Evolutionary conservation across 1,140 invertebrate genomes (phyloP), one percentile per base, ranked within the genome.

Genomic region (Drosophila sulfurigaster): DNA sequence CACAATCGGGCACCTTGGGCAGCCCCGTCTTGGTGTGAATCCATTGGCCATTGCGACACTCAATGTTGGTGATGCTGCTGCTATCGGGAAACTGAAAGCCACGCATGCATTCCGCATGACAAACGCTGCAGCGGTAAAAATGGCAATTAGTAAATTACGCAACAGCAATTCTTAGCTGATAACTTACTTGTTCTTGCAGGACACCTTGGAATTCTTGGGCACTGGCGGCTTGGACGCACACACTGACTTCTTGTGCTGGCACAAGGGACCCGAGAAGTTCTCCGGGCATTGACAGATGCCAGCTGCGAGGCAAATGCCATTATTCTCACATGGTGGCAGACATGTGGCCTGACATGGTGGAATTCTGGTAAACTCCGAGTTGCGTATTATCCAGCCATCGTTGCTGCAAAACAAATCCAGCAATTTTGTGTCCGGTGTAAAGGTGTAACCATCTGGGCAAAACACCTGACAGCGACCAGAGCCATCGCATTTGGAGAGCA

Each of bases 311-410:
- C 97, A 98, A 11, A 96, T 95, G 0, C 97, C 97, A 54, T 95
- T 96, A 92, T 98, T 97, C 81, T 95, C 93, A 91, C 97, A 98
- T 1, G 94, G 92, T 0, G 96, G 95, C 11, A 95, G 81, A 88
- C 97, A 98, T 72, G 93, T 93, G 94, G 95, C 95, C 94, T 95
- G 93, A 77, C 96, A 96, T 28, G 94, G 88, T 3, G 95, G 95
- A 8, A 95, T 91, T 5, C 67, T 72, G 0, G 74, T 81, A 85
- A 94, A 94, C 13, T 93, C 92, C 8, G 93, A 92, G 46, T 93
- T 93, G 56, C 92, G 77, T 48, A 95, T 91, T 62, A 93, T 87
- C 95, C 95, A 96, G 56, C 93, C 76, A 15, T 94, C 93, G 45
- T 94, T 90, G 7, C 91, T 78, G 77, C 96, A 96, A 7, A 79